Percentiles rank a stretch among this genome's conserved stretches.
phyloP scores from a whole-genome alignment of 2,797 vertebrate genomes.

The Oophaga sylvatica region DNA sequence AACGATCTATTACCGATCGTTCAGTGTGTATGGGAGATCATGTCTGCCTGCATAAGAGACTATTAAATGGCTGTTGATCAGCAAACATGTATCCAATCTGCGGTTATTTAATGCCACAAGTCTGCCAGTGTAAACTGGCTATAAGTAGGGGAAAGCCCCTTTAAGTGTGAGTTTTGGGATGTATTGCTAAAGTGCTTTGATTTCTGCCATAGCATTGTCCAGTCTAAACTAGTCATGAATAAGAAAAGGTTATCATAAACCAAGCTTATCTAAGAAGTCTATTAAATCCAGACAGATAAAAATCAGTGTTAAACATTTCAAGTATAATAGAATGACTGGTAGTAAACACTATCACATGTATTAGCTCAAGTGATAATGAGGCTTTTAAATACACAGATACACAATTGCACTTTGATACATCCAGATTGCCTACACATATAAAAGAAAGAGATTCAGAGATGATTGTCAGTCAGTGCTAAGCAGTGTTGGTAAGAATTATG shows the following conservation, averaged over 20 bases:
- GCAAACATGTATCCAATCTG: neutral
- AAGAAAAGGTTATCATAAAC: constrained; percentile 24
- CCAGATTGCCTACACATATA: neutral
- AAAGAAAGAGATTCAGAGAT: neutral
- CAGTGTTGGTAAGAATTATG: neutral
- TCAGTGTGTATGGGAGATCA: too few relatives aligned
- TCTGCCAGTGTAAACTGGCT: too few relatives aligned
- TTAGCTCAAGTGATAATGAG: constrained; percentile 39
- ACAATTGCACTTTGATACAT: constrained; percentile 31
- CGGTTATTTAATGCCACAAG: too few relatives aligned
- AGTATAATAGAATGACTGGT: constrained; percentile 39
- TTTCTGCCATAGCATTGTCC: constrained; percentile 2
- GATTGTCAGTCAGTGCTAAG: neutral
- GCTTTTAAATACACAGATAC: constrained; percentile 20
- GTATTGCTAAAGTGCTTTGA: neutral
- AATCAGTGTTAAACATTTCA: constrained; percentile 37
- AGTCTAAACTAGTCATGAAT: constrained; percentile 14
- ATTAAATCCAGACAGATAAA: constrained; percentile 27
- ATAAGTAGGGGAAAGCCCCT: too few relatives aligned
- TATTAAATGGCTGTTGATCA: neutral
- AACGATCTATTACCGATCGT: too few relatives aligned
- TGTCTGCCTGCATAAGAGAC: too few relatives aligned
- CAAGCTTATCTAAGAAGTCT: constrained; percentile 13
- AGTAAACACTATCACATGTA: constrained; percentile 29
- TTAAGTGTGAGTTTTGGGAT: neutral